These are phyloP conservation scores for Pontoporia blainvillei DNA, from an alignment of 2,113 vertebrate species.

Conservation along the genomic window DNA sequence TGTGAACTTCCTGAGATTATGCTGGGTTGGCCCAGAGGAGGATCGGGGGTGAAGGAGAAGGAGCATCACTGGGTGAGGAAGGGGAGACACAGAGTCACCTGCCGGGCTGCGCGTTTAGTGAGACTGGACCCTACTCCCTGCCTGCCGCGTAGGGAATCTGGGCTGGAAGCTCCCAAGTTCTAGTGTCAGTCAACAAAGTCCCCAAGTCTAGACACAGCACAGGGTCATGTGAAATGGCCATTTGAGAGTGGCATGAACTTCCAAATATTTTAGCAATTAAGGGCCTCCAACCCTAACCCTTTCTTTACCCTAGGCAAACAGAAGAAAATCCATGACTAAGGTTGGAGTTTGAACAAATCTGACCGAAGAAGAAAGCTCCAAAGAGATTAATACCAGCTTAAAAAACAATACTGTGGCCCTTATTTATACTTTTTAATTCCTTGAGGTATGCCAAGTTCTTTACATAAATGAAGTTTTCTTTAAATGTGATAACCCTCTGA, in stretches of 20 bases:
- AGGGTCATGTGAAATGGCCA: neutral
- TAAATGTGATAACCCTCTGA: neutral
- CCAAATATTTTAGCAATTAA: neutral
- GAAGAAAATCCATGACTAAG: neutral
- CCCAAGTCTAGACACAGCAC: neutral
- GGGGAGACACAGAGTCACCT: rapidly evolving
- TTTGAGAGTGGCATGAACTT: neutral
- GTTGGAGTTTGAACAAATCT: neutral
- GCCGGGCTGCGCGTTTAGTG: neutral
- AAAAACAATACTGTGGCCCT: neutral
- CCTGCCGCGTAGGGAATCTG: neutral
- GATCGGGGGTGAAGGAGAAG: neutral
- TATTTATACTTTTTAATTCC: neutral
- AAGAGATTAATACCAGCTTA: neutral
- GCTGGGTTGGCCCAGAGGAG: neutral
- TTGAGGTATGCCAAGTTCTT: neutral
- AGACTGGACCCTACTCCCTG: neutral
- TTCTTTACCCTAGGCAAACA: neutral
- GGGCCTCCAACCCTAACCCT: neutral
- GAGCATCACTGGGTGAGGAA: neutral
- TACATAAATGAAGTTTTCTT: neutral
- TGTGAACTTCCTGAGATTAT: neutral
- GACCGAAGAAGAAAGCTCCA: neutral
- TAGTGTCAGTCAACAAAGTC: neutral
- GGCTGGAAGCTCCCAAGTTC: neutral